These are phyloP conservation scores for Hippasteria phrygiana DNA, from an alignment of 53 echinoderm and acorn worm species.

Conservation along the genomic window DNA sequence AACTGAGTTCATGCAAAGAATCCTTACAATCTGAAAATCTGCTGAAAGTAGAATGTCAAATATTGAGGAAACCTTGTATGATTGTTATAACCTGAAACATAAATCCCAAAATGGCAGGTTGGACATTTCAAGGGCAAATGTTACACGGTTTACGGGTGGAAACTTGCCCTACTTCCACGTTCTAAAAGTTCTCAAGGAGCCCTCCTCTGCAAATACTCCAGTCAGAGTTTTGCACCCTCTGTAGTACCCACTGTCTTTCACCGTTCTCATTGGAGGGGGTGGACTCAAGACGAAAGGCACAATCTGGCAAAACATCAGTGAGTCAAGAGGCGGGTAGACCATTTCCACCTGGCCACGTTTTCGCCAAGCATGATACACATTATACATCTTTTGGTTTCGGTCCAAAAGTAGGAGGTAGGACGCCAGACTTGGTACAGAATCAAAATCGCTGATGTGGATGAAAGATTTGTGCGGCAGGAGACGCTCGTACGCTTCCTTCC, in stretches of 20 bases:
- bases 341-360: constrained; percentile 57
- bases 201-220: constrained; percentile 16
- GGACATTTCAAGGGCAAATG: too few species aligned
- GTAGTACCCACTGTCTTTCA: constrained; percentile 30
- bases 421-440: constrained; percentile 62
- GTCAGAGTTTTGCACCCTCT: constrained; percentile 18
- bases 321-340: constrained; percentile 76
- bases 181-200: not conserved
- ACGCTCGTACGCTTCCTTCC: constrained; percentile 77
- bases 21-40: too few species aligned
- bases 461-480: constrained; percentile 83
- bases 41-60: too few species aligned
- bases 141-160: too few species aligned
- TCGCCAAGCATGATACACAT: constrained; percentile 81
- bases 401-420: constrained; percentile 42
- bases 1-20: too few species aligned
- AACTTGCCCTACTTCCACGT: not conserved
- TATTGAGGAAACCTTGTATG: too few species aligned
- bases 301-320: constrained; percentile 67
- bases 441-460: constrained; percentile 81
- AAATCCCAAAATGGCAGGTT: too few species aligned
- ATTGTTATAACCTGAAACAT: too few species aligned
- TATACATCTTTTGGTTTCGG: constrained; percentile 77
- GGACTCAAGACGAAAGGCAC: constrained; percentile 59
- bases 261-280: constrained; percentile 7